Evolutionary conservation across 2,888 invertebrate species (phyloP), one percentile per base, ranked within the genome.

Genomic region (Heteromurus nitidus): DNA sequence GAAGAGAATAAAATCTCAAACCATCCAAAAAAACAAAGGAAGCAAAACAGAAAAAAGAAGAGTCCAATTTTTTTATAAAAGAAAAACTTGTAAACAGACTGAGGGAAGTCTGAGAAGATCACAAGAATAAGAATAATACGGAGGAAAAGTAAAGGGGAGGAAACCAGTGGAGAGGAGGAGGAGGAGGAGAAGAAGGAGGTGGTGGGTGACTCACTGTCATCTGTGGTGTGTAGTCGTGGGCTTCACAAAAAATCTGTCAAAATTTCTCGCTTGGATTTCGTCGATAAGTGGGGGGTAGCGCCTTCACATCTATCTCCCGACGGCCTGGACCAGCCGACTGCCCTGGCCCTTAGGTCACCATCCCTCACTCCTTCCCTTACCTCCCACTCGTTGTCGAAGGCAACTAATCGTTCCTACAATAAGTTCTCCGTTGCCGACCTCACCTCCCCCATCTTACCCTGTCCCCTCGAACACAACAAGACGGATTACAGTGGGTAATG

Each of bases 241-340:
- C 76, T 72, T 44, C 28, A 67, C 72, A 24, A 53, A 79, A 79
- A 86, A 91, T 91, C 92, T 92, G 93, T 93, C 95, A 95, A 94
- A 95, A 96, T 96, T 96, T 95, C 96, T 94, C 96, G 95, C 93
- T 95, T 96, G 94, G 96, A 96, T 94, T 95, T 96, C 92, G 94
- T 95, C 92, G 96, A 96, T 93, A 95, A 95, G 95, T 96, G 96
- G 96, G 96, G 96, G 94, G 95, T 96, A 92, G 96, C 96, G 94
- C 96, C 96, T 94, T 85, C 86, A 82, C 85, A 84, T 58, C 74
- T 87, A 44, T 87, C 86, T 85, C 86, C 87, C 85, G 86, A 85
- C 84, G 86, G 87, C 83, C 85, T 85, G 84, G 85, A 85, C 84
- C 86, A 83, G 82, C 85, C 84, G 82, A 85, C 82, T 81, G 70